Percentiles rank a stretch among this genome's conserved stretches.
phyloP scores from a whole-genome alignment of 1,140 invertebrate species.

The Hylaeus volcanicus region DNA sequence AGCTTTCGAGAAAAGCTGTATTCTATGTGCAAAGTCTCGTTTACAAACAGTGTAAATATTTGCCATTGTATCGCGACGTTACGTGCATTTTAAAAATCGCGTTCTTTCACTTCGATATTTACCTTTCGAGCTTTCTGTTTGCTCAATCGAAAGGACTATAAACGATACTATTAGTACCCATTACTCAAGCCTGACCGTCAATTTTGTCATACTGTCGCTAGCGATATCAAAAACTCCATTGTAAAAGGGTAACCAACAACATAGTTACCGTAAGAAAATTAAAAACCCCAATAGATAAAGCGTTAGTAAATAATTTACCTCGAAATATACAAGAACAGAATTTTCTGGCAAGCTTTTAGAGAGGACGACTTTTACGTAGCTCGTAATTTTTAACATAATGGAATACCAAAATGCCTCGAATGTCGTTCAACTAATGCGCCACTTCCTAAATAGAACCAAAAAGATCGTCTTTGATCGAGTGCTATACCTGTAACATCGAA shows the following conservation, averaged over 20 bases:
- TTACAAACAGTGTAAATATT: slow-evolving; percentile 24
- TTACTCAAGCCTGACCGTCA: too few relatives aligned
- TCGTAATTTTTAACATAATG: background rate
- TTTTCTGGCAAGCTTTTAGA: background rate
- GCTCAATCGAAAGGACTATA: slow-evolving; percentile 6
- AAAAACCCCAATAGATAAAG: too few relatives aligned
- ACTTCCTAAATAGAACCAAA: background rate
- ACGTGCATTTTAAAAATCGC: background rate
- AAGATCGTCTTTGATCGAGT: background rate
- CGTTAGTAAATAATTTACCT: background rate
- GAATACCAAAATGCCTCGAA: background rate
- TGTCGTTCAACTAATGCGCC: background rate
- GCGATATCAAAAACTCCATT: too few relatives aligned
- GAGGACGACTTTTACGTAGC: background rate
- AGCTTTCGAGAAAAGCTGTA: background rate
- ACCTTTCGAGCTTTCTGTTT: background rate
- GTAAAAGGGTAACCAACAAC: too few relatives aligned
- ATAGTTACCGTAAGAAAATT: too few relatives aligned
- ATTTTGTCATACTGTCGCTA: too few relatives aligned
- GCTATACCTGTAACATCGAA: slow-evolving; percentile 3
- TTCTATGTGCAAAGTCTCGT: background rate
- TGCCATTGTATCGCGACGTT: background rate
- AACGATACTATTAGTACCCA: too few relatives aligned
- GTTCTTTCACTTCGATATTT: background rate
- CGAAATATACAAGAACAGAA: background rate